Percentiles rank a stretch among this genome's conserved stretches.
Conservation (phyloP, 1,140 invertebrate species). For the Contarinia nasturtii region DNA sequence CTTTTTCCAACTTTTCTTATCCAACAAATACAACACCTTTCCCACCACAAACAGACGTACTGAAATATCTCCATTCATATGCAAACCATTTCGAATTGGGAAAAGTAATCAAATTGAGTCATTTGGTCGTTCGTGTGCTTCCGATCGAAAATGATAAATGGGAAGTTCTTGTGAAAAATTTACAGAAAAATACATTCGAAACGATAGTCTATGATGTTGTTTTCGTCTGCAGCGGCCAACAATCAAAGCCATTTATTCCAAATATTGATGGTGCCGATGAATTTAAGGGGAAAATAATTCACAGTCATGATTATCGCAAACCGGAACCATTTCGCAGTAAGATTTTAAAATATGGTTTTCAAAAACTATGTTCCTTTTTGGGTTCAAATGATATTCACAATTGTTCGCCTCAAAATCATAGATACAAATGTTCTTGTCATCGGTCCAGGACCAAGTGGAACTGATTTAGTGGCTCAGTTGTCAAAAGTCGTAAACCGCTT, state of each 20-base stretch:
- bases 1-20: too few relatives aligned
- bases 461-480: constrained; percentile 67
- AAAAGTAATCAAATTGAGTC: too few relatives aligned
- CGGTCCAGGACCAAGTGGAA: constrained; percentile 38
- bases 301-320: constrained; percentile 72
- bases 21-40: too few relatives aligned
- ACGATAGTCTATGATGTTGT: constrained; percentile 55
- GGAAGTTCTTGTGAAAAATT: constrained; percentile 27
- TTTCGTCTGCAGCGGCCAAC: constrained; percentile 72
- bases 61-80: too few relatives aligned
- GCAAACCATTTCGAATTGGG: too few relatives aligned
- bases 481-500: constrained; percentile 41
- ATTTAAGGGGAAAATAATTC: constrained; percentile 50
- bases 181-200: constrained; percentile 27
- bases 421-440: too few relatives aligned
- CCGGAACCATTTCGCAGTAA: constrained; percentile 44
- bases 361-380: too few relatives aligned
- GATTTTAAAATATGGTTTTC: not conserved
- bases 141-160: too few relatives aligned
- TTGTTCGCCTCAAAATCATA: too few relatives aligned
- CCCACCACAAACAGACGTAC: too few relatives aligned
- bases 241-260: constrained; percentile 44
- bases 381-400: too few relatives aligned
- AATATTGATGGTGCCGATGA: constrained; percentile 35
- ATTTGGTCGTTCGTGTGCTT: too few relatives aligned